These are phyloP conservation scores for Raja brachyura DNA, from an alignment of 2,113 vertebrate species.

Conservation along the genomic window DNA sequence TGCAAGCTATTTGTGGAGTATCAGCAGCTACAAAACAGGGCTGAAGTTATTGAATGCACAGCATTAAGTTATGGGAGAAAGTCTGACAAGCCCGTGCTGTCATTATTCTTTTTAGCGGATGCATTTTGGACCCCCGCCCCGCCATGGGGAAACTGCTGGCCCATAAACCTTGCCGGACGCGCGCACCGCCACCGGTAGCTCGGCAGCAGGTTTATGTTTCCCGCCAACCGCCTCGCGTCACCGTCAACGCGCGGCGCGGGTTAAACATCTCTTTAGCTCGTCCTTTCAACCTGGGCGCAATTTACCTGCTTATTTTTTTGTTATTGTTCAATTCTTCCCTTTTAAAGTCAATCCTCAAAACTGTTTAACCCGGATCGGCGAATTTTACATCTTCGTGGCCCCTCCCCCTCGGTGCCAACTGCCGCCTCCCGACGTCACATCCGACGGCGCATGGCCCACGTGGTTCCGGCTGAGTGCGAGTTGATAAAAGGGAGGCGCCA, in stretches of 20 bases:
- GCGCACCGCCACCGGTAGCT: background rate
- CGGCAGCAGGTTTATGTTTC: background rate
- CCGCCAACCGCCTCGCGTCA: slow-evolving; percentile 17
- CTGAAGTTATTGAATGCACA: too few relatives aligned
- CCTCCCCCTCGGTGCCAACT: too few relatives aligned
- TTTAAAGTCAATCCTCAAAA: background rate
- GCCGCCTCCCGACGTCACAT: background rate
- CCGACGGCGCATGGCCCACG: background rate
- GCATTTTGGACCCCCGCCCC: too few relatives aligned
- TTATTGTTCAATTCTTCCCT: background rate
- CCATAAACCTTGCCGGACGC: too few relatives aligned
- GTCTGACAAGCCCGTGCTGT: too few relatives aligned
- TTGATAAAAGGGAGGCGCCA: background rate
- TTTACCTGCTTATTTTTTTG: background rate
- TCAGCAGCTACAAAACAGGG: too few relatives aligned
- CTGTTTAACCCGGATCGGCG: background rate
- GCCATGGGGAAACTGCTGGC: too few relatives aligned
- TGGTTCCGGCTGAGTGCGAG: background rate
- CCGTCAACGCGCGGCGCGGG: too few relatives aligned
- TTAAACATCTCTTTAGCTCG: background rate
- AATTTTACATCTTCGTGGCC: background rate
- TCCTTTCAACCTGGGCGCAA: background rate
- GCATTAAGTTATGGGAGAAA: too few relatives aligned
- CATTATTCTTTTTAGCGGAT: background rate
- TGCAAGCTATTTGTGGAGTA: too few relatives aligned